Base-by-base conservation (phyloP, 2,797 vertebrate species). In the Pipistrellus pygmaeus region DNA sequence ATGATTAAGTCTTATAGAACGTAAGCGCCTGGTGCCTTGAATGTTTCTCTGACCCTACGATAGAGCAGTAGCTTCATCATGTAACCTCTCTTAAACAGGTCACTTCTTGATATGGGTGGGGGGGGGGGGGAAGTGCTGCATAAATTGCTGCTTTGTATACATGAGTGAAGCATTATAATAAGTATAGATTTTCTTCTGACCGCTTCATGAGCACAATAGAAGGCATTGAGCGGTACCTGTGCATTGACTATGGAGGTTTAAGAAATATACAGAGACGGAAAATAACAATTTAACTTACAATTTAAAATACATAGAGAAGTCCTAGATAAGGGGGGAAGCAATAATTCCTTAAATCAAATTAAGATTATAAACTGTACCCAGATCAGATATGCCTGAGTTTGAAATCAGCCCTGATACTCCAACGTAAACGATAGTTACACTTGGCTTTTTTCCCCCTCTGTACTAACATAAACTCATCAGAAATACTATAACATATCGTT, bases 1-100 rank as follows among this genome's bases (percentile, higher is more conserved):
- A 30, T 88, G 48, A 20, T 72, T 90, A 57, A 80, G 10, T 91
- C 60, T 90, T 69, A 25, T 27, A 92, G 68, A 91, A 66, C 23
- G 60, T 64, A 69, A 46, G 15, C 35, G 32, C 90, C 62, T 92
- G 64, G 10, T 66, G 62, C 55, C 21, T 53, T 80, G 32, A 32
- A 1, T 83, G 30, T 81, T 86, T 83, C 73, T 66, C 25, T 46
- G 53, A 69, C n/a, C 62, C n/a, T 48, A 7, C 15, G 35, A 20
- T 84, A 48, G 0, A 71, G 32, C 38, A 35, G 2, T 81, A 57
- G 38, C 81, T 84, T 64, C 9, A 6, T 68, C 17, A 48, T 64
- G 69, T 41, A 73, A n/a, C 64, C 10, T 81, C 46, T 57, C 21
- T 71, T 68, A 64, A 71, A 46, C 20, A 83, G 80, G 11, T 53